Percentiles rank a stretch among this genome's conserved stretches.
Evolutionary conservation across 2,113 vertebrate species (phyloP).

Genomic region (Caranx ignobilis): DNA sequence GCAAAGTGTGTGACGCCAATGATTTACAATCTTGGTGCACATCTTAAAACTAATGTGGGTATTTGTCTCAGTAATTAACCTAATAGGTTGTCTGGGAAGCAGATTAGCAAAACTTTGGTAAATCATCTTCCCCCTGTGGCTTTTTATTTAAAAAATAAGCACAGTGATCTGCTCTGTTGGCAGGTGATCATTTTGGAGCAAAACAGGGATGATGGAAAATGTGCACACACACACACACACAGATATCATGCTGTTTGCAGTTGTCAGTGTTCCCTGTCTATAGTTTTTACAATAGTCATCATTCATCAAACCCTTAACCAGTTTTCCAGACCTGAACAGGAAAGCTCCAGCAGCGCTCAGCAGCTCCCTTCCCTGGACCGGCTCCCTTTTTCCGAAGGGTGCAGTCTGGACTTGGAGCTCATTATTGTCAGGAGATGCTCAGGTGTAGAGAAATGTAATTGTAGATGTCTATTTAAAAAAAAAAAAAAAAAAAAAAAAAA

Average conservation of each 20-base stretch:
- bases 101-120: constrained; percentile 15
- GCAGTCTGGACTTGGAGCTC: constrained; percentile 24
- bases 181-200: constrained; percentile 10
- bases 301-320: constrained; percentile 35
- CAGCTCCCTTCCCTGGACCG: constrained; percentile 28
- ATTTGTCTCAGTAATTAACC: constrained; percentile 52
- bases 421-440: constrained; percentile 36
- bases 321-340: constrained; percentile 18
- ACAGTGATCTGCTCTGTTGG: constrained; percentile 14
- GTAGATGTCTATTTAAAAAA: constrained; percentile 50
- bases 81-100: constrained; percentile 40
- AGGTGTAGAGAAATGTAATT: constrained; percentile 10
- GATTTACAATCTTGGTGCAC: constrained; percentile 3
- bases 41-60: constrained; percentile 12
- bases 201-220: neutral
- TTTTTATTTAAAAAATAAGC: constrained; percentile 16
- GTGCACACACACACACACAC: constrained; percentile 3
- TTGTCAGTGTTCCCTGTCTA: constrained; percentile 25
- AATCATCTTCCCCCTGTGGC: constrained; percentile 3
- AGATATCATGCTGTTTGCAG: constrained; percentile 33
- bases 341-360: constrained; percentile 41
- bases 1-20: constrained; percentile 21
- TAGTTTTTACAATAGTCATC: constrained; percentile 24
- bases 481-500: constrained; percentile 25
- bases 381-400: constrained; percentile 28